Percentiles rank a stretch among this genome's conserved stretches.
Evolutionary conservation across 2,888 invertebrate species (phyloP).

Genomic region (Lycaena phlaeas): DNA sequence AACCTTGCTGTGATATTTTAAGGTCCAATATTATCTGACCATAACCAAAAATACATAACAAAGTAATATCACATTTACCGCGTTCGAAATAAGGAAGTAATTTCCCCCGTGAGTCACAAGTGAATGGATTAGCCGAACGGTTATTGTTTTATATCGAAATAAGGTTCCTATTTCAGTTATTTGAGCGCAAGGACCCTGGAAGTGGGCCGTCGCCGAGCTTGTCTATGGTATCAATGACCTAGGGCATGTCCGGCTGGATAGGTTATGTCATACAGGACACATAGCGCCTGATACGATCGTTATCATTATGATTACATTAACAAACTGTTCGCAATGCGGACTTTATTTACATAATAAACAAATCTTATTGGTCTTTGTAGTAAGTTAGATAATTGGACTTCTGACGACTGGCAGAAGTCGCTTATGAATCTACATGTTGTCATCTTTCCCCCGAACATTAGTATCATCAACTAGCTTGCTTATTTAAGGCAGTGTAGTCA

Average conservation of each 20-base stretch:
- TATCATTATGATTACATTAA: neutral
- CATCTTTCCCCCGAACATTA: no score
- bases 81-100: neutral
- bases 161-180: conserved; percentile 12
- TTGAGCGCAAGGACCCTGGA: conserved; percentile 12
- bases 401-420: no score
- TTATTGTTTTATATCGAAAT: conserved; percentile 10
- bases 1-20: neutral
- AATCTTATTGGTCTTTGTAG: no score
- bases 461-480: no score
- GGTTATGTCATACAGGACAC: neutral
- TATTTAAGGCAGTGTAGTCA: no score
- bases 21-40: neutral
- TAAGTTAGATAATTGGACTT: no score
- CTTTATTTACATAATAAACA: no score
- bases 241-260: neutral
- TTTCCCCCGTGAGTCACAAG: neutral
- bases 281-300: neutral
- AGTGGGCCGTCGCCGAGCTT: conserved; percentile 7
- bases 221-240: neutral
- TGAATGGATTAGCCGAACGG: conserved; percentile 12
- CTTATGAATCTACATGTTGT: no score
- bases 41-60: neutral
- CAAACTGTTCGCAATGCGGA: no score
- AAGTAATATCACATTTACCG: neutral